Base-by-base conservation (phyloP, 1,140 invertebrate species). In the Drosophila littoralis region DNA sequence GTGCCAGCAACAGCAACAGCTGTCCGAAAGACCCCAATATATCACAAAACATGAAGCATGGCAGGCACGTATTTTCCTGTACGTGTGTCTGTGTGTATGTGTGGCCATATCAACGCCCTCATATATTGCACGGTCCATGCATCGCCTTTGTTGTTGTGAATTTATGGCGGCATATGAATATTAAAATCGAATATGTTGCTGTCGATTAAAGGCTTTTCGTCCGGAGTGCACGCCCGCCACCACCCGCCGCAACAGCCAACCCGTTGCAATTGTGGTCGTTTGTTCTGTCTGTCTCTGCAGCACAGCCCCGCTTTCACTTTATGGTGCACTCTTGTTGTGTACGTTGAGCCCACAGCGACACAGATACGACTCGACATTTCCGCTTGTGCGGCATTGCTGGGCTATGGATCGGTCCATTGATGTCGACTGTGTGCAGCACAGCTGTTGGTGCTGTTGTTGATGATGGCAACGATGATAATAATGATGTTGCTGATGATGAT, bases 121-220 rank as follows among this genome's bases (percentile, higher is more conserved):
- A 82, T 81, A 68, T 68, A 68, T 77, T 73, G 79, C 64, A 66
- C 22, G 58, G 60, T 13, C 54, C 42, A 65, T 28, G 55, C 22
- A 51, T 64, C 42, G 50, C 66, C 55, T 55, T 69, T 79, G 75
- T 67, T 75, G 66, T 58, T 79, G 74, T 81, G 80, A 88, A 91
- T 91, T 91, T 84, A 91, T 91, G 80, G 83, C 79, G 81, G 75
- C 88, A 77, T 88, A 91, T 91, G 88, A 91, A 91, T 91, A 91
- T 91, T 91, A 91, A 91, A 91, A 91, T 91, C 88, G 83, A 91
- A 91, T 91, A 91, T 91, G 88, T 91, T 91, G 77, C 88, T 88
- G 88, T 88, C 88, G 88, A 91, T 91, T 91, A 91, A 91, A 91
- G 80, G 88, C 77, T 89, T 91, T 86, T 79, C 77, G 75, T 91